These are phyloP conservation scores for Sebastes kiyomatsui DNA, from an alignment of 2,797 vertebrate genomes.

Conservation along the genomic window DNA sequence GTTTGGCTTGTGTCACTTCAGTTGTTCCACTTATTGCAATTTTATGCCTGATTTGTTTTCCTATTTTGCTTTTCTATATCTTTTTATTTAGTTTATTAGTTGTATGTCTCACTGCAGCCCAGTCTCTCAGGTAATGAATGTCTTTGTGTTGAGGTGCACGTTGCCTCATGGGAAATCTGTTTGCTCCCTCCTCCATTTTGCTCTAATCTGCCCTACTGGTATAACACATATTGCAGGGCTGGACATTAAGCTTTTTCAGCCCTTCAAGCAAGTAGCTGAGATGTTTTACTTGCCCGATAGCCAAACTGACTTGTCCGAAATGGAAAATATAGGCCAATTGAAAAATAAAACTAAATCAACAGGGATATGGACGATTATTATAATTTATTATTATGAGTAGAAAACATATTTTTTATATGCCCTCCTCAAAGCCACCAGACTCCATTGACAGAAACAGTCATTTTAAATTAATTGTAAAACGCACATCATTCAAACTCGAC, in stretches of 20 bases:
- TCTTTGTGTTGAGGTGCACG: slow-evolving; percentile 11
- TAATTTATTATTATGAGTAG: background rate
- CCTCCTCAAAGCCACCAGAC: too few relatives aligned
- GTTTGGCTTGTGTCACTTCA: slow-evolving; percentile 37
- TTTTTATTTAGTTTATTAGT: slow-evolving; percentile 5
- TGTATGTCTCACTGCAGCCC: background rate
- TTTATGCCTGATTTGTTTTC: slow-evolving; percentile 28
- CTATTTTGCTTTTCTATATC: slow-evolving; percentile 1
- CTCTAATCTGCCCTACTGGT: background rate
- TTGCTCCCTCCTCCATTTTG: background rate
- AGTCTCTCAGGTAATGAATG: slow-evolving; percentile 1
- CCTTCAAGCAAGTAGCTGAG: too few relatives aligned
- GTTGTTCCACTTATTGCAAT: slow-evolving; percentile 22
- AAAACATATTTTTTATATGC: too few relatives aligned
- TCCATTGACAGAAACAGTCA: too few relatives aligned
- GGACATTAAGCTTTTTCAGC: too few relatives aligned
- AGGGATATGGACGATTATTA: background rate
- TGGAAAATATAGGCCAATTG: background rate
- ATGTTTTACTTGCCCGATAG: background rate
- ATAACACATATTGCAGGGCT: background rate
- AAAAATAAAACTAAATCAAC: background rate
- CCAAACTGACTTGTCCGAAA: background rate
- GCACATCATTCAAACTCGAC: too few relatives aligned
- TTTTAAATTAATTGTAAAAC: too few relatives aligned
- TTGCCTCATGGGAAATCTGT: slow-evolving; percentile 29